These are phyloP conservation scores for Nycteola revayana DNA, from an alignment of 2,888 invertebrate genomes.

Conservation along the genomic window DNA sequence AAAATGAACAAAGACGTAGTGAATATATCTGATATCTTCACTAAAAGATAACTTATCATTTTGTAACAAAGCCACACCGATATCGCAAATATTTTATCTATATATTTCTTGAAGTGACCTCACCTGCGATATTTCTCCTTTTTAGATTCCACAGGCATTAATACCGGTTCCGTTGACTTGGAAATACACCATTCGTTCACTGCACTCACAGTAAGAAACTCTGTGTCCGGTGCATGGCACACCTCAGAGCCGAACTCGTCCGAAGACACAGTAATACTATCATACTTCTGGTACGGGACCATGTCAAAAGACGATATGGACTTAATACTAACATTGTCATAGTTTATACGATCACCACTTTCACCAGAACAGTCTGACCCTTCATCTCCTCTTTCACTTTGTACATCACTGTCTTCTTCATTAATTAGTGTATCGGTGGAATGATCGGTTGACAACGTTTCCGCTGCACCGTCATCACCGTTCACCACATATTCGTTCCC, in stretches of 20 bases:
- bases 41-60: slow-evolving; percentile 61
- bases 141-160: slow-evolving; percentile 72
- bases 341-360: slow-evolving; percentile 66
- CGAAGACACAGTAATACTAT: slow-evolving; percentile 76
- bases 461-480: slow-evolving; percentile 60
- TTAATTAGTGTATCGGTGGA: slow-evolving; percentile 75
- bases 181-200: slow-evolving; percentile 78
- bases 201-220: slow-evolving; percentile 76
- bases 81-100: slow-evolving; percentile 64
- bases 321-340: slow-evolving; percentile 78
- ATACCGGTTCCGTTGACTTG: slow-evolving; percentile 65
- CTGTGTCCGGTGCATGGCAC: slow-evolving; percentile 72
- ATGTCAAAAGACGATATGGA: slow-evolving; percentile 76
- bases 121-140: slow-evolving; percentile 80
- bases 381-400: slow-evolving; percentile 63
- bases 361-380: slow-evolving; percentile 57
- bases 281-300: slow-evolving; percentile 76
- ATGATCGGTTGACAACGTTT: slow-evolving; percentile 69
- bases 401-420: slow-evolving; percentile 59
- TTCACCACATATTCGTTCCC: slow-evolving; percentile 64
- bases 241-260: slow-evolving; percentile 78
- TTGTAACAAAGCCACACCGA: slow-evolving; percentile 56
- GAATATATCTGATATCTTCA: slow-evolving; percentile 50
- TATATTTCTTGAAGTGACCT: slow-evolving; percentile 52
- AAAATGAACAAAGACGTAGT: slow-evolving; percentile 51